Percentiles rank a stretch among this genome's conserved stretches.
These are phyloP conservation scores for Laodelphax striatellus DNA, from an alignment of 1,140 invertebrate species.

Conservation along the genomic window DNA sequence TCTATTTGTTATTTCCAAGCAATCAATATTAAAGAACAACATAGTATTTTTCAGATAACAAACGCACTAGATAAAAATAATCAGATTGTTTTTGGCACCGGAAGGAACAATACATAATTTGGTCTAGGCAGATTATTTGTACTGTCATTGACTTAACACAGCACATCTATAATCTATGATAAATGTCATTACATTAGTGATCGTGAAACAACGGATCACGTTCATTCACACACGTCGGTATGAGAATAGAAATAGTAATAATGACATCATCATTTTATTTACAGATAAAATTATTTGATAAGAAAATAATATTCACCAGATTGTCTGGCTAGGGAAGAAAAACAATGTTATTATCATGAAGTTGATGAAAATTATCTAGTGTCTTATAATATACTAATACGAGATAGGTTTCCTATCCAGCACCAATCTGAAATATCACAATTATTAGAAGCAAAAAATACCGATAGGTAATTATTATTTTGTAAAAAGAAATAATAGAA, in stretches of 20 bases:
- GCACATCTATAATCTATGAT: background rate
- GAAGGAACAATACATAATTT: constrained; percentile 15
- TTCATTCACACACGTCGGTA: background rate
- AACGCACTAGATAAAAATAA: background rate
- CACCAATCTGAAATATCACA: background rate
- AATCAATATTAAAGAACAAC: constrained; percentile 14
- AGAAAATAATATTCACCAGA: background rate
- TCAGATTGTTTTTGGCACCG: constrained; percentile 16
- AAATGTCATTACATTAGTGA: background rate
- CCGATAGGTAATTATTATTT: background rate
- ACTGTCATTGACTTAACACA: background rate
- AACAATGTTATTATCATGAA: background rate
- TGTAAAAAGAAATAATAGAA: background rate
- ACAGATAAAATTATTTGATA: background rate
- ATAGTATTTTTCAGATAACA: constrained; percentile 9
- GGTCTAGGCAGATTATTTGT: background rate
- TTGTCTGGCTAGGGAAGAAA: background rate
- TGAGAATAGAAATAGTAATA: constrained; percentile 2
- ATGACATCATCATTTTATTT: background rate
- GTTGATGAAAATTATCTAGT: too few relatives aligned
- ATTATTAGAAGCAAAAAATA: too few relatives aligned
- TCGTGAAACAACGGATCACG: background rate
- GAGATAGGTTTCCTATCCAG: background rate
- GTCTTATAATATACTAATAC: background rate
- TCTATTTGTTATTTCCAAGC: background rate